Evolutionary conservation across 2,113 vertebrate species (phyloP), one percentile per base, ranked within the genome.

Genomic region (Microcebus murinus): DNA sequence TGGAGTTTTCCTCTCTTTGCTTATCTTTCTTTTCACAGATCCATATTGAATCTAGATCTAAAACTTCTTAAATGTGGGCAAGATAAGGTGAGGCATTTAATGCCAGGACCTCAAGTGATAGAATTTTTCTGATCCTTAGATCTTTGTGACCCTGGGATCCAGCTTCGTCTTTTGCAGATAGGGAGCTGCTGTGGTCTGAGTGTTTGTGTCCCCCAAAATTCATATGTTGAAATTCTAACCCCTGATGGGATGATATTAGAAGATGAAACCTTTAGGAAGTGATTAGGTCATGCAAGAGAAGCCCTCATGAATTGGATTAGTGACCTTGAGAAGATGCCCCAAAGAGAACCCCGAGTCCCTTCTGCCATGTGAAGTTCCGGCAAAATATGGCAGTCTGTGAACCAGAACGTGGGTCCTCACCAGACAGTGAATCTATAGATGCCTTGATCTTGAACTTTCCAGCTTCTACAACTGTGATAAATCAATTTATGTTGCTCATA

Each of bases 271-370:
- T 42, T 50, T 74, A 13, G 36, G 61, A 55, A 25, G 20, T 61
- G 39, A 76, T 70, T 89, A 15, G 59, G 20, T 80, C 29, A 50
- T 77, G 20, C 89, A 39, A 23, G 20, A 1, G 1, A 13, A 63
- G 12, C 21, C 21, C 18, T 92, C 6, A 9, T 61, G 52, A 17
- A 17, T 57, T 11, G 39, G 52, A 70, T 45, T 36, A 65, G 12
- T 42, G 15, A 11, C 29, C 34, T 59, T 36, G 31, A 23, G 20
- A 77, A 87, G 3, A 81, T 25, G 8, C 1, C 34, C 14, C 57
- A 67, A 68, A 48, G 14, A 48, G 39, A 59, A 39, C 10, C 3
- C 55, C 14, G 59, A 0, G 1, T 2, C 4, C 3, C 2, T 77
- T 79, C 59, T 0, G 1, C 17, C 17, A 14, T 31, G 3, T 73